These are phyloP conservation scores for Plutella xylostella DNA, from an alignment of 2,888 invertebrate species.

Conservation along the genomic window DNA sequence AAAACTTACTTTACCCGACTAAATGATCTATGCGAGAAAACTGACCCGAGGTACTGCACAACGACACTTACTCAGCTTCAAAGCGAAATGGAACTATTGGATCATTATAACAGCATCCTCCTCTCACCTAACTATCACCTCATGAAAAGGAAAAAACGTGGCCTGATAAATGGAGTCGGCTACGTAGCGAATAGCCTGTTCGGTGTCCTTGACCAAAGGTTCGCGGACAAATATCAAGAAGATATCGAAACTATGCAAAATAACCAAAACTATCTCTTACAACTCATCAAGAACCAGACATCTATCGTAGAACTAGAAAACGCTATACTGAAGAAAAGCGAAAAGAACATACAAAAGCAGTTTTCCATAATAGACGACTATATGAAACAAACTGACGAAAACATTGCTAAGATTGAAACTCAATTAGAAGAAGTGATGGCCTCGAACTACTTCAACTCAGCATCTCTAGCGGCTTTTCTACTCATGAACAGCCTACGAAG, in stretches of 20 bases:
- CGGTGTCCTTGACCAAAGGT: constrained; percentile 12
- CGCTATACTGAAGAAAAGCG: constrained; percentile 10
- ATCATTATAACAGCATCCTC: constrained; percentile 10
- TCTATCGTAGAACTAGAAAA: constrained; percentile 13
- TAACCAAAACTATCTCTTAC: constrained; percentile 10
- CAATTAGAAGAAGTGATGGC: too few relatives aligned
- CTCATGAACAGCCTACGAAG: too few relatives aligned
- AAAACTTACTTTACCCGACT: constrained; percentile 6
- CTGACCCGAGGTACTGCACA: constrained; percentile 11
- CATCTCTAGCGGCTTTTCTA: too few relatives aligned
- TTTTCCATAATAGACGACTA: constrained; percentile 2
- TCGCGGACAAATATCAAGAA: too few relatives aligned
- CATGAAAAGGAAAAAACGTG: constrained; percentile 9
- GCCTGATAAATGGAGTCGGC: constrained; percentile 11
- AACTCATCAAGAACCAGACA: constrained; percentile 13
- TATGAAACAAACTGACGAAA: constrained; percentile 8
- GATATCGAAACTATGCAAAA: constrained; percentile 11
- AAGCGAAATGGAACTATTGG: constrained; percentile 8
- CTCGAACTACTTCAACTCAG: too few relatives aligned
- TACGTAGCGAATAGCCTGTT: constrained; percentile 12
- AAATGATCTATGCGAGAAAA: constrained; percentile 2
- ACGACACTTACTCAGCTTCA: constrained; percentile 2
- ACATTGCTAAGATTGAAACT: background rate
- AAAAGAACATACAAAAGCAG: background rate
- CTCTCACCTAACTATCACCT: constrained; percentile 9